Conservation (phyloP, 2,888 invertebrate species). For the Dicycla oo region DNA sequence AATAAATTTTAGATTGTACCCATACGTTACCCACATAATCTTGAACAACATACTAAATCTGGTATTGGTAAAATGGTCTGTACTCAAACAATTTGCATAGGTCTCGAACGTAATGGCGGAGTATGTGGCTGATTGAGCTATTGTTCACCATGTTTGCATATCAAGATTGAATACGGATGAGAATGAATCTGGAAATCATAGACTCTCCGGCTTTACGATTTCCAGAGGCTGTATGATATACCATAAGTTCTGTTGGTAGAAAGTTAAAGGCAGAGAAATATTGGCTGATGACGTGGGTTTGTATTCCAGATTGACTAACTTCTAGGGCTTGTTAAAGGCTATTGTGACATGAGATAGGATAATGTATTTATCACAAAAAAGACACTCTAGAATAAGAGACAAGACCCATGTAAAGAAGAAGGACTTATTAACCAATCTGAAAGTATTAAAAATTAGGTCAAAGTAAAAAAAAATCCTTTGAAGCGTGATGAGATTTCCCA, state of each 20-base stretch:
- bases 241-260: neutral
- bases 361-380: neutral
- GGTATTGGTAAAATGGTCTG: constrained; percentile 32
- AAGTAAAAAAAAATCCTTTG: neutral
- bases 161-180: constrained; percentile 52
- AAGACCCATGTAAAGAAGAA: neutral
- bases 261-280: neutral
- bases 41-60: constrained; percentile 25
- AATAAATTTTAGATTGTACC: neutral
- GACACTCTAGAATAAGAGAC: neutral
- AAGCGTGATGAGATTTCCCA: neutral
- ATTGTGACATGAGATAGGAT: neutral
- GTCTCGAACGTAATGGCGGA: constrained; percentile 41
- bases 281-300: neutral
- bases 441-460: neutral
- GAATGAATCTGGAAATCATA: too few species aligned
- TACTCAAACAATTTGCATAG: constrained; percentile 54
- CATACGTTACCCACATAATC: constrained; percentile 1
- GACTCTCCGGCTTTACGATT: constrained; percentile 17
- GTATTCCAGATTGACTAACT: neutral
- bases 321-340: neutral
- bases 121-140: constrained; percentile 59
- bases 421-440: neutral
- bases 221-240: neutral
- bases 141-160: constrained; percentile 61